Base-by-base conservation (phyloP, 2,888 invertebrate genomes). In the Pyrrhosoma nymphula region DNA sequence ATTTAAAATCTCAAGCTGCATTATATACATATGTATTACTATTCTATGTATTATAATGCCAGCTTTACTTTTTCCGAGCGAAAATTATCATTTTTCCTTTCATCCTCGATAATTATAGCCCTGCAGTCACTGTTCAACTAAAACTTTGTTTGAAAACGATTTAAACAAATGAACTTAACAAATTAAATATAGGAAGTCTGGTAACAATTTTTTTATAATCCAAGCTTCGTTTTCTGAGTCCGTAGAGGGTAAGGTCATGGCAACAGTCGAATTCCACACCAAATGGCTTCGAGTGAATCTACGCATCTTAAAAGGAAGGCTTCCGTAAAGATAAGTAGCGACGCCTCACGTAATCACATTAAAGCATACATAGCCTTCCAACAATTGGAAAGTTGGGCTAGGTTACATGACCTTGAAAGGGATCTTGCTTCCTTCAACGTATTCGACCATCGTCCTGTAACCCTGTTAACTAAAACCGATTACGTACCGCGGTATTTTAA, bases 391-490 rank as follows among this genome's bases (percentile, higher is more conserved):
- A 35, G 82, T 82, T 82, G 16, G 35, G 35, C 30, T 82, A 82
- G 35, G 82, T 82, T 82, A 82, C 82, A 35, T 82, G 82, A 82
- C 82, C 82, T 82, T 82, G 82, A 82, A 82, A 82, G 35, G 82
- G 82, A 82, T 82, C 30, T 82, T 16, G 18, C 82, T 82, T 82
- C 82, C 82, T 35, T 35, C 14, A 35, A 35, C 18, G 82, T 82
- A 82, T 30, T 35, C 82, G 82, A 82, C 82, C 82, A 82, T 82
- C 82, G 82, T 26, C 82, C 82, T 26, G 35, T 82, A 82, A 82
- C 82, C 82, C 82, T 82, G 35, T 82, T 82, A 82, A 35, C 35
- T 82, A 82, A 82, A 82, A 23, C 35, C 30, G 82, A 82, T 82
- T 82, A 82, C 82, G 82, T 30, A 16, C 82, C 82, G 16, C 30